Conservation (phyloP, 2,113 vertebrate species). For the Cacatua alba region DNA sequence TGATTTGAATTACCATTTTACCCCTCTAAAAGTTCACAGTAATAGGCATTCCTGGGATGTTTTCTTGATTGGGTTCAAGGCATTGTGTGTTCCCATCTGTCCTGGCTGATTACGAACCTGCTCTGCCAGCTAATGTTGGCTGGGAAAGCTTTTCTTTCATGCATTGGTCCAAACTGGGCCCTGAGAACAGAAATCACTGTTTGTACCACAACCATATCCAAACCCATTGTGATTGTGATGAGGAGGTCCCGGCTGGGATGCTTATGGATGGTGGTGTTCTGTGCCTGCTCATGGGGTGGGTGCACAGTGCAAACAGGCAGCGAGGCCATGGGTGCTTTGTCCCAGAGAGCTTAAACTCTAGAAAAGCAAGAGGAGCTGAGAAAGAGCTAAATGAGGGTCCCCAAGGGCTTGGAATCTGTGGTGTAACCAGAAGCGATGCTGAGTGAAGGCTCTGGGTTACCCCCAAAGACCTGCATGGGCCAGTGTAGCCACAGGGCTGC, state of each 20-base stretch:
- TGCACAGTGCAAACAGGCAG: not conserved
- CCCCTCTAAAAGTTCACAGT: constrained; percentile 43
- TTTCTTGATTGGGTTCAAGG: constrained; percentile 67
- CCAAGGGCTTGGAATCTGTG: not conserved
- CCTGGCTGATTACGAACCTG: constrained; percentile 51
- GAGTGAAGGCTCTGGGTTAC: not conserved
- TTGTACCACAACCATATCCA: not conserved
- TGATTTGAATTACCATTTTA: constrained; percentile 56
- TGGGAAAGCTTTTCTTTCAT: constrained; percentile 30
- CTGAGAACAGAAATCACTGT: not conserved
- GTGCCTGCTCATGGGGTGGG: not conserved
- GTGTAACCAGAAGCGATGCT: rapidly evolving
- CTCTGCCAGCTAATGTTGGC: constrained; percentile 54
- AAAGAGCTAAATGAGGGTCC: not conserved
- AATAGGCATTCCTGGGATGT: constrained; percentile 62
- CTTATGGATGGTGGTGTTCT: not conserved
- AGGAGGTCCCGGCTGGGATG: not conserved
- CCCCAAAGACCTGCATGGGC: not conserved
- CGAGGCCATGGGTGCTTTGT: not conserved
- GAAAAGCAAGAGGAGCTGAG: not conserved
- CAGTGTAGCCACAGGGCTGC: not conserved
- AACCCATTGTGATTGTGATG: not conserved
- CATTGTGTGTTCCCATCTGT: constrained; percentile 53
- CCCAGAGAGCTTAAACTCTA: not conserved
- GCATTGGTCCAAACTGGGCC: not conserved